Conservation (phyloP, 2,888 invertebrate genomes). For the Pemphredon lugubris region DNA sequence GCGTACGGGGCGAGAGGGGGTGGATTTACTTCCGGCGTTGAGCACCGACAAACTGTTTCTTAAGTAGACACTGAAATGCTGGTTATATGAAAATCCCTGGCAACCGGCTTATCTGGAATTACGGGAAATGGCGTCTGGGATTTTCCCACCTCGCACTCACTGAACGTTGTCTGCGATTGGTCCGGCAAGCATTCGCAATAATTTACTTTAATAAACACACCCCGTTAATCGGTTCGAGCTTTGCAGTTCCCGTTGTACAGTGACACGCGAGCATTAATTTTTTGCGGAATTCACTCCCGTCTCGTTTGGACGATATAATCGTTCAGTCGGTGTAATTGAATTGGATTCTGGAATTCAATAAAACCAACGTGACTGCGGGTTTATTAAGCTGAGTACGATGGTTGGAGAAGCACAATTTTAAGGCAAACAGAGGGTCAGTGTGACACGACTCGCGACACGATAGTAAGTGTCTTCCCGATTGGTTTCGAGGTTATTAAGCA, state of each 20-base stretch:
- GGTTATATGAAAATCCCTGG: constrained; percentile 18
- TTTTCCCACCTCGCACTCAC: constrained; percentile 18
- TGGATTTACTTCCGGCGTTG: not conserved
- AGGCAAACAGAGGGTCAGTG: too few relatives aligned
- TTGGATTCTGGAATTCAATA: too few relatives aligned
- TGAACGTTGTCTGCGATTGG: constrained; percentile 13
- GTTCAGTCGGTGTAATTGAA: too few relatives aligned
- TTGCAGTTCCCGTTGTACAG: too few relatives aligned
- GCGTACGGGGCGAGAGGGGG: not conserved
- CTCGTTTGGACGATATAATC: too few relatives aligned
- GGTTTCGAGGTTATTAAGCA: not conserved
- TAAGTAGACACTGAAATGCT: constrained; percentile 15
- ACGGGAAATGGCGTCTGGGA: constrained; percentile 25
- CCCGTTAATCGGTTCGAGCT: too few relatives aligned
- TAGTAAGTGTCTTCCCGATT: not conserved
- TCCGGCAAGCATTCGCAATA: constrained; percentile 20
- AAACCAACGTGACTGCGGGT: too few relatives aligned
- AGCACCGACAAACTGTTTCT: constrained; percentile 5
- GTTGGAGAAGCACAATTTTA: too few relatives aligned
- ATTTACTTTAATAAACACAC: constrained; percentile 10
- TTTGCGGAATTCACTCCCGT: too few relatives aligned
- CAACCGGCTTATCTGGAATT: constrained; percentile 39
- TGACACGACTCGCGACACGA: too few relatives aligned
- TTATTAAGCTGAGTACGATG: too few relatives aligned
- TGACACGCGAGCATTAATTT: too few relatives aligned